Base-by-base conservation (phyloP, 2,888 invertebrate species). In the Eristalis arbustorum region DNA sequence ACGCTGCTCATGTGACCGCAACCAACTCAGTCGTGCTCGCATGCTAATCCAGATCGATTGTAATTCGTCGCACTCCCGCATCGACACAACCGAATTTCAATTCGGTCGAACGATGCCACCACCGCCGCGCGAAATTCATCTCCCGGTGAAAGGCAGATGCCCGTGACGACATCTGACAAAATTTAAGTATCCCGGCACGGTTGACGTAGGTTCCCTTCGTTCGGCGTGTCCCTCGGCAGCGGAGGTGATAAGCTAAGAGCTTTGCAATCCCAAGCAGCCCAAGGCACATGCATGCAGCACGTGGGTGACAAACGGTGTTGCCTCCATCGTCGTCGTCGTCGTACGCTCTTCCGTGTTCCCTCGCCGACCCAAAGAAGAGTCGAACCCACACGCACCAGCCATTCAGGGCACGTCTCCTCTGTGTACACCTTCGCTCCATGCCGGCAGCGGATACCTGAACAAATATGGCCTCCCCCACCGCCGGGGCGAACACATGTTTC, bases 361-460 rank as follows among this genome's bases (percentile, higher is more conserved):
- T 4, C 6, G 31, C 6, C 31, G 31, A 31, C 37, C 37, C 37
- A 37, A 37, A 37, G 37, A 37, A 13, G 13, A 37, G 13, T 13
- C 37, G 69, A 80, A 74, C 69, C 80, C 63, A 34, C 56, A 61
- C 80, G 61, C 75, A 82, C 23, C 64, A 49, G 34, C 56, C 37
- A 77, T 67, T 59, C 73, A 42, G 57, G 31, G 68, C 74, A 63
- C 75, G 42, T 69, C 64, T 61, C 25, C 14, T 13, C 25, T 25
- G 10, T 49, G 23, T 40, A 34, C 63, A 80, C 71, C 62, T 75
- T 72, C 34, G 28, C 71, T 78, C 59, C 76, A 31, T 57, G 59
- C 34, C 80, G 68, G 75, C 67, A 76, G 67, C 76, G 72, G 76
- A 76, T 81, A 76, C 84, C 49, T 84, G 84, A 49, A 72, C 72